A percentile compares a stretch with the other conserved stretches of the same genome.
Conservation (phyloP, 37 sponge, comb jelly and placozoan species). For the Chondrilla cf. caribensis region DNA sequence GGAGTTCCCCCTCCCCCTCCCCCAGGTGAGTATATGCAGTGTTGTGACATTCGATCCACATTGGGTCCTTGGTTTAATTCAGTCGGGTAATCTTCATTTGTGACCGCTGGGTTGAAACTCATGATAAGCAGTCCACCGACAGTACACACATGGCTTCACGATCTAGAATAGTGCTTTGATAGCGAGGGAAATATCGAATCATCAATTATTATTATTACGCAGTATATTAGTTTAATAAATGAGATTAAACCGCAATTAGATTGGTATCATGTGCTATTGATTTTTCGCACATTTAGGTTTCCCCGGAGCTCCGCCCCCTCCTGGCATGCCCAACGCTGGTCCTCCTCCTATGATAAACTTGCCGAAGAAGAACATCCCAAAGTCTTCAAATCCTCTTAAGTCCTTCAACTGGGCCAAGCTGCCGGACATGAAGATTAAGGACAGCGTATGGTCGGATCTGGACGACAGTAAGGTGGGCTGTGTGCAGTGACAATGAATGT, state of each 20-base stretch:
- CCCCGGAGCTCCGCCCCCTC: slow-evolving; percentile 34
- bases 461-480: slow-evolving; percentile 55
- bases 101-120: background rate
- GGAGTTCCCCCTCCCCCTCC: slow-evolving; percentile 36
- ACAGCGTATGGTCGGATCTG: slow-evolving; percentile 58
- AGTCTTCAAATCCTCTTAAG: slow-evolving; percentile 68
- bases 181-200: no score
- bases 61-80: no score
- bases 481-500: background rate
- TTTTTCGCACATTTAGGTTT: slow-evolving; percentile 1
- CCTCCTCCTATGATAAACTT: slow-evolving; percentile 2
- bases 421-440: slow-evolving; percentile 32
- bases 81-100: no score
- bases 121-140: no score
- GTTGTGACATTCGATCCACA: background rate
- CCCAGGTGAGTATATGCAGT: slow-evolving; percentile 7
- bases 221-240: no score
- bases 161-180: no score
- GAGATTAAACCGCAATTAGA: no score
- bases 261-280: no score
- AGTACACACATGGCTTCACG: no score
- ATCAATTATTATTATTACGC: no score
- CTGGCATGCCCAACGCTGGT: background rate
- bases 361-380: slow-evolving; percentile 44
- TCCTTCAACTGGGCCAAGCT: slow-evolving; percentile 84